These are phyloP conservation scores for Drosophila gaucha DNA, from an alignment of 2,888 invertebrate genomes.

Conservation along the genomic window DNA sequence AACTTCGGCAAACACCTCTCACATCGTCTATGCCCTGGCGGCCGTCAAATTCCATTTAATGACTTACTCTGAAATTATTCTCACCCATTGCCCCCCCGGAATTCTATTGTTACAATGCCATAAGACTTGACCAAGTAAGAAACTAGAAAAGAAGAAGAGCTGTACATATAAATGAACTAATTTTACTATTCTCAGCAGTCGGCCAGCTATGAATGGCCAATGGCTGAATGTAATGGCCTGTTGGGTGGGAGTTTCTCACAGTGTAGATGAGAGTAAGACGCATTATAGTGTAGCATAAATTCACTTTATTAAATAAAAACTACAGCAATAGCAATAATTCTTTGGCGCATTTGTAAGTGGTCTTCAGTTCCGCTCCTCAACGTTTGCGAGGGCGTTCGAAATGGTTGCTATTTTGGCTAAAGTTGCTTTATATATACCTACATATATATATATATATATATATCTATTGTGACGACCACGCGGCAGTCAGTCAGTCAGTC, in stretches of 20 bases:
- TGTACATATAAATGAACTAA: slow-evolving; percentile 72
- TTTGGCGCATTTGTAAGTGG: slow-evolving; percentile 72
- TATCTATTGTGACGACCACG: slow-evolving; percentile 62
- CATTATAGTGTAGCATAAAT: slow-evolving; percentile 68
- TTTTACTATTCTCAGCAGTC: slow-evolving; percentile 60
- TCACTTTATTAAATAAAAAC: slow-evolving; percentile 75
- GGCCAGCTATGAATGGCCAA: slow-evolving; percentile 14
- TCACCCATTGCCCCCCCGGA: slow-evolving; percentile 34
- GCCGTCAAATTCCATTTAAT: slow-evolving; percentile 31
- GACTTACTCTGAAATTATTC: slow-evolving; percentile 30
- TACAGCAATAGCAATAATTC: slow-evolving; percentile 72
- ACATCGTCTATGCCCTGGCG: neutral
- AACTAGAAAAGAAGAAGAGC: slow-evolving; percentile 4
- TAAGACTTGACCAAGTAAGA: slow-evolving; percentile 63
- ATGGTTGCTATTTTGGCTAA: slow-evolving; percentile 55
- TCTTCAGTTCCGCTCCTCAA: slow-evolving; percentile 55
- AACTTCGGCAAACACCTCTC: neutral
- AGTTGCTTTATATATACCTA: slow-evolving; percentile 23
- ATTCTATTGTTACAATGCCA: slow-evolving; percentile 63
- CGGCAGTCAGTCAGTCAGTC: slow-evolving; percentile 50
- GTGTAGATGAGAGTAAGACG: slow-evolving; percentile 52
- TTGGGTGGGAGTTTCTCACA: slow-evolving; percentile 73
- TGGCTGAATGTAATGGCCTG: slow-evolving; percentile 8
- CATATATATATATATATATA: slow-evolving; percentile 1
- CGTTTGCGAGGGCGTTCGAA: slow-evolving; percentile 54